Evolutionary conservation across 1,140 invertebrate species (phyloP), one percentile per base, ranked within the genome.

Genomic region (Charaxes varanes): DNA sequence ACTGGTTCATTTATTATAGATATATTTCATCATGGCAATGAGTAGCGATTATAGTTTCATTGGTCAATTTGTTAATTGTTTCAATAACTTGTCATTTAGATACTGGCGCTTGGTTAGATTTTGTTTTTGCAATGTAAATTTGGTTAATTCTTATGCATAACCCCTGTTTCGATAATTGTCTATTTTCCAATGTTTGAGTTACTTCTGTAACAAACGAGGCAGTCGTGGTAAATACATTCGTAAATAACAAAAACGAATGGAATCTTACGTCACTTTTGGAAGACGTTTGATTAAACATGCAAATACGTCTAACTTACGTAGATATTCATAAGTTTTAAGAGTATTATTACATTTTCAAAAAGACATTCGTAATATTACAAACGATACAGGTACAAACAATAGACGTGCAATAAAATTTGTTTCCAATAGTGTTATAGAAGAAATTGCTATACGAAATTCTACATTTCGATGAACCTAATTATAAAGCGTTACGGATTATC

Each of bases 401-500:
- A 49, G 51, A 61, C 35, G 67, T 76, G 73, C 71, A 61, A 53
- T 53, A 64, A 78, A 81, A 72, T 57, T 74, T 73, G 45, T 48
- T 61, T 61, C 41, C 44, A 61, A 73, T 67, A 61, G 62, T 69
- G 61, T 68, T 50, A 55, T 58, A 61, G 60, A 73, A 63, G 57
- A 67, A 70, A 73, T 50, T 55, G 65, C 70, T 73, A 72, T 66
- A 58, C 66, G 66, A 77, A 79, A 74, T 71, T 74, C 73, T 79
- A 73, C 54, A 78, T 71, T 71, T 77, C 78, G 63, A 63, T 62
- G 48, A 82, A 79, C 72, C 74, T 82, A 82, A 79, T 82, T 82
- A 82, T 82, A 79, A 79, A 82, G 78, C 78, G 78, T 79, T 68
- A 66, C 62, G 78, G 78, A 82, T 82, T 72, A 69, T 62, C 64